A percentile compares a stretch with the other conserved stretches of the same genome.
Conservation (phyloP, 2,888 invertebrate species). For the Stomorhina lunata region DNA sequence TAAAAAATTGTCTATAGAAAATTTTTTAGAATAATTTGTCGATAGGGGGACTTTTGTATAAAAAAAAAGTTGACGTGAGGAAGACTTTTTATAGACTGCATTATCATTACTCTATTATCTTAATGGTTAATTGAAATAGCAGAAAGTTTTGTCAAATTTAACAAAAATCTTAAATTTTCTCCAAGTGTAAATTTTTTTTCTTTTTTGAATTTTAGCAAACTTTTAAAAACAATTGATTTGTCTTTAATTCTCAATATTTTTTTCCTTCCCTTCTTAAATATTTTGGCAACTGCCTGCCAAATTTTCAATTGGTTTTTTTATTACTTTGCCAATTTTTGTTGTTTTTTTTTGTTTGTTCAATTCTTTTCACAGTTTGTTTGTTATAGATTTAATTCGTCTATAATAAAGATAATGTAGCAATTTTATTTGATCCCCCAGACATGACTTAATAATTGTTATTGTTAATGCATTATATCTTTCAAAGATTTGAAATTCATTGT, state of each 20-base stretch:
- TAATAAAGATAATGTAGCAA: constrained; percentile 25
- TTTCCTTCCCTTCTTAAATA: not conserved
- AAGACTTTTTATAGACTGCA: too few species aligned
- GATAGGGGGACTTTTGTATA: too few species aligned
- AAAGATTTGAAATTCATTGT: constrained; percentile 20
- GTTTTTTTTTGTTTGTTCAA: not conserved
- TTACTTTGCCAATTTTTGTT: too few species aligned
- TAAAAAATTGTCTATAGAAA: too few species aligned
- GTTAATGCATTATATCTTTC: not conserved
- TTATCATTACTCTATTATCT: too few species aligned
- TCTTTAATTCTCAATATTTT: not conserved
- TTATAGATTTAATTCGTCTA: constrained; percentile 26
- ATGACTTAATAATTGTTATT: constrained; percentile 17
- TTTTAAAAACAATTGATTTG: constrained; percentile 49
- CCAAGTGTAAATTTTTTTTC: too few species aligned
- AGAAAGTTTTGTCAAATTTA: too few species aligned
- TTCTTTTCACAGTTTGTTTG: constrained; percentile 20
- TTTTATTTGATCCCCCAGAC: constrained; percentile 5
- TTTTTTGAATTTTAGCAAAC: too few species aligned
- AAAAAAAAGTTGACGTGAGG: too few species aligned
- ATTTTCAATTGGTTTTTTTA: not conserved
- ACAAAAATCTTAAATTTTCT: too few species aligned
- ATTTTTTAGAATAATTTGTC: too few species aligned
- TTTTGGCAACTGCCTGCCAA: constrained; percentile 35
- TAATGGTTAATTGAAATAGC: too few species aligned